phyloP scores from a whole-genome alignment of 2,113 vertebrate genomes.

The Monopterus albus region DNA sequence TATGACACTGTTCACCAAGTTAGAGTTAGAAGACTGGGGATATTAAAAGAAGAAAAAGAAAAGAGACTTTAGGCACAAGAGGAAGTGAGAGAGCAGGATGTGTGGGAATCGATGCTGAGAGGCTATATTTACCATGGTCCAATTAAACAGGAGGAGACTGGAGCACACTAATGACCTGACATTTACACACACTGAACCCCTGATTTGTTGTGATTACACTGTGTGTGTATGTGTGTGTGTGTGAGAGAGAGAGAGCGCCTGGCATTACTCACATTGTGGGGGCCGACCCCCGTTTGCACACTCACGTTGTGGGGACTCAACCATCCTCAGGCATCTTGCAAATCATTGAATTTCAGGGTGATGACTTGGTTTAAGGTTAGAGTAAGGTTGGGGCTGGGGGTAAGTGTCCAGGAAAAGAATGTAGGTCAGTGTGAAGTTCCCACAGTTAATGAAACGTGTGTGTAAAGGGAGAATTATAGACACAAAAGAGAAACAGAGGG shows the following conservation, averaged over 20 bases:
- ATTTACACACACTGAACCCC: constrained; percentile 67
- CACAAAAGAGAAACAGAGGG: background rate
- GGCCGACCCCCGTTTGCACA: too few species aligned
- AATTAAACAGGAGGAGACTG: constrained; percentile 69
- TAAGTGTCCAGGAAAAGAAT: too few species aligned
- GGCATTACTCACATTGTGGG: too few species aligned
- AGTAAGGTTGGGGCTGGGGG: too few species aligned
- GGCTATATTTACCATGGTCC: constrained; percentile 68
- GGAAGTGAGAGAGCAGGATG: constrained; percentile 40
- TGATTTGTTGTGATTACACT: constrained; percentile 67
- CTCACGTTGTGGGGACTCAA: too few species aligned
- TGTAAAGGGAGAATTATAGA: constrained; percentile 5
- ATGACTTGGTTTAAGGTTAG: too few species aligned
- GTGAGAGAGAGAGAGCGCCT: too few species aligned
- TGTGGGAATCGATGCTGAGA: constrained; percentile 58
- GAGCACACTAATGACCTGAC: constrained; percentile 73
- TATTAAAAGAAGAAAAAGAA: constrained; percentile 5
- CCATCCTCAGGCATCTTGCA: too few species aligned
- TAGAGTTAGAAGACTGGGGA: constrained; percentile 11
- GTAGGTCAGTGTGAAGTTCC: too few species aligned
- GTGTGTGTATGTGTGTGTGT: constrained; percentile 11
- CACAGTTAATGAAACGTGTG: too few species aligned
- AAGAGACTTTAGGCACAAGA: constrained; percentile 4
- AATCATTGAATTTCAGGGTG: too few species aligned
- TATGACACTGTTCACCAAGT: background rate